Evolutionary conservation across 1,140 invertebrate genomes (phyloP).

Genomic region (Argopecten irradians): DNA sequence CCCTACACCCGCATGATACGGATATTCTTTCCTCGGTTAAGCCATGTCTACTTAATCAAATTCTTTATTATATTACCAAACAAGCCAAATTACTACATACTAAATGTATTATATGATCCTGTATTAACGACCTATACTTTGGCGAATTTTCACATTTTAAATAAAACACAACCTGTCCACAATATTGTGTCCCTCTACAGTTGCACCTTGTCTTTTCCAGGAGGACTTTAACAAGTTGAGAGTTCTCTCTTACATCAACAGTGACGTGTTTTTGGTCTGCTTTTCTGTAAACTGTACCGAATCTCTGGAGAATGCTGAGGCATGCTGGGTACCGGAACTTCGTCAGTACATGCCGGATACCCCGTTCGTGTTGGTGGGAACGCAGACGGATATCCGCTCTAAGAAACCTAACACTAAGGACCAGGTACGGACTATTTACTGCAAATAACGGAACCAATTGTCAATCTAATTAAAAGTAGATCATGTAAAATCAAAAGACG

Average conservation of each 20-base stretch:
- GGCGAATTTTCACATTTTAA: too few relatives aligned
- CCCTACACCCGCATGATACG: too few relatives aligned
- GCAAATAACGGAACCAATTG: neutral
- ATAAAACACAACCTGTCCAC: neutral
- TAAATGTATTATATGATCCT: too few relatives aligned
- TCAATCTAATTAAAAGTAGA: neutral
- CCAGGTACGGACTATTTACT: constrained; percentile 59
- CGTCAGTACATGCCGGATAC: constrained; percentile 86
- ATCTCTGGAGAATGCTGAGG: constrained; percentile 97
- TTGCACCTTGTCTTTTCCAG: constrained; percentile 73
- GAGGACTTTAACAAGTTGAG: constrained; percentile 95
- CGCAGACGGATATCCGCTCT: constrained; percentile 64
- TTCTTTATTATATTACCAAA: too few relatives aligned
- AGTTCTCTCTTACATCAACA: constrained; percentile 96
- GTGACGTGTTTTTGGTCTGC: constrained; percentile 99
- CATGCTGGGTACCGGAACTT: constrained; percentile 84
- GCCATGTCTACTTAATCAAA: too few relatives aligned
- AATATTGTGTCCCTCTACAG: neutral
- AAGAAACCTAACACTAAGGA: constrained; percentile 84
- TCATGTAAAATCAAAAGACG: too few relatives aligned
- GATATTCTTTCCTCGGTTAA: too few relatives aligned
- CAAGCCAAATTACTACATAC: too few relatives aligned
- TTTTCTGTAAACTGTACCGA: constrained; percentile 99
- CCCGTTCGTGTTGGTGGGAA: constrained; percentile 88
- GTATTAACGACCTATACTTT: too few relatives aligned